Evolutionary conservation across 2,797 vertebrate species (phyloP).

Genomic region (Gorsachius magnificus): DNA sequence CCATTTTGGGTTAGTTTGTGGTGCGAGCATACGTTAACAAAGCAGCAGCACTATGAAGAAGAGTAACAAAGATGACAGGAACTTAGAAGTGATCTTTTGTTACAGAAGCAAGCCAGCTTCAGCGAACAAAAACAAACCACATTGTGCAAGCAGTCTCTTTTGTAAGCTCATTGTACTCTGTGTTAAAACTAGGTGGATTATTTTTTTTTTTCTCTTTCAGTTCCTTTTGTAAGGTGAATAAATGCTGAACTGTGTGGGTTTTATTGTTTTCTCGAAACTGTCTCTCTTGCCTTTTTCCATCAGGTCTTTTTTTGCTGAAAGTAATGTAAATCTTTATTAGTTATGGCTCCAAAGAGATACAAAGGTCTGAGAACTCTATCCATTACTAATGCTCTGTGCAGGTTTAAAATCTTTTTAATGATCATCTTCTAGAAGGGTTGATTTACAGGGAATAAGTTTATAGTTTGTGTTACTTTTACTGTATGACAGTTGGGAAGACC

Average conservation of each 20-base stretch:
- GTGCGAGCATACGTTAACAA: rapidly evolving
- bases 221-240: neutral
- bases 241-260: neutral
- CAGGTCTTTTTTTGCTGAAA: neutral
- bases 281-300: neutral
- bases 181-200: neutral
- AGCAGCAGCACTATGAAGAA: neutral
- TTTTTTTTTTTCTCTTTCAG: neutral
- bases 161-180: neutral
- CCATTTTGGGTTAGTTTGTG: neutral
- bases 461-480: neutral
- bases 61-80: neutral
- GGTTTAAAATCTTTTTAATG: neutral
- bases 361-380: neutral
- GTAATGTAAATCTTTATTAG: neutral
- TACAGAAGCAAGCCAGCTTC: neutral
- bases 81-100: neutral
- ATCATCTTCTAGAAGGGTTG: neutral
- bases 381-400: neutral
- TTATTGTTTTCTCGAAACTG: neutral
- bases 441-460: neutral
- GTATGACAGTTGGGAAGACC: neutral
- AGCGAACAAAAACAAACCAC: neutral
- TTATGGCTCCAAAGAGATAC: neutral
- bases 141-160: neutral